A percentile compares a stretch with the other conserved stretches of the same genome.
phyloP scores from a whole-genome alignment of 2,888 invertebrate genomes.

The Chymomyza amoena region DNA sequence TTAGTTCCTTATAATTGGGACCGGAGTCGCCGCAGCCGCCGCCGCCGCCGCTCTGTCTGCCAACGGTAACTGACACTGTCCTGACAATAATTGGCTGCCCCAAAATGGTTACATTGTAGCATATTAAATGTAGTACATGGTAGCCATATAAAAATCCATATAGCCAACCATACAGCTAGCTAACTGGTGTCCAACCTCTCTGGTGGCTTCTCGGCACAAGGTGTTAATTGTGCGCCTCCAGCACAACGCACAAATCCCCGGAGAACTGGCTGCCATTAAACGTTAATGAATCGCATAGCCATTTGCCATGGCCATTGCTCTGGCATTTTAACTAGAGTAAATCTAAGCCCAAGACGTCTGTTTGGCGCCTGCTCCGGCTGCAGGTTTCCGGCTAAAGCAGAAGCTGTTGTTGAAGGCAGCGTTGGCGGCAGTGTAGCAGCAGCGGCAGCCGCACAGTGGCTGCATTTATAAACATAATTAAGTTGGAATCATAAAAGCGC shows the following conservation, averaged over 20 bases:
- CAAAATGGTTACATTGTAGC: constrained; percentile 27
- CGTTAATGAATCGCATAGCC: constrained; percentile 48
- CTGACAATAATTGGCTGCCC: constrained; percentile 45
- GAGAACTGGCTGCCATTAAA: constrained; percentile 43
- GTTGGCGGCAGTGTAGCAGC: neutral
- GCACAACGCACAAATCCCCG: constrained; percentile 36
- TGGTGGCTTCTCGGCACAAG: constrained; percentile 20
- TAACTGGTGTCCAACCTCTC: neutral
- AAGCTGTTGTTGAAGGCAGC: neutral
- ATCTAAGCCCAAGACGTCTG: neutral
- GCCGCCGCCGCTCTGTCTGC: constrained; percentile 49
- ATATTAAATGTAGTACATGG: neutral
- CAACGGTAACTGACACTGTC: constrained; percentile 14
- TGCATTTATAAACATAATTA: constrained; percentile 66
- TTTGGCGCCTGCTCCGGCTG: constrained; percentile 11
- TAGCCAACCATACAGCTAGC: too few relatives aligned
- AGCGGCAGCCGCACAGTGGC: constrained; percentile 25
- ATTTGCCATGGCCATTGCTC: constrained; percentile 39
- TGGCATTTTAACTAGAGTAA: constrained; percentile 56
- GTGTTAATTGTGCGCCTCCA: constrained; percentile 60
- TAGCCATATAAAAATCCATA: constrained; percentile 1
- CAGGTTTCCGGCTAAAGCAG: constrained; percentile 2
- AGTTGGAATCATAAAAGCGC: constrained; percentile 70
- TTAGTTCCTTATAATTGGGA: constrained; percentile 63
- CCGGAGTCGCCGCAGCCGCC: neutral